Base-by-base conservation (phyloP, 1,140 invertebrate species). In the Mya arenaria region DNA sequence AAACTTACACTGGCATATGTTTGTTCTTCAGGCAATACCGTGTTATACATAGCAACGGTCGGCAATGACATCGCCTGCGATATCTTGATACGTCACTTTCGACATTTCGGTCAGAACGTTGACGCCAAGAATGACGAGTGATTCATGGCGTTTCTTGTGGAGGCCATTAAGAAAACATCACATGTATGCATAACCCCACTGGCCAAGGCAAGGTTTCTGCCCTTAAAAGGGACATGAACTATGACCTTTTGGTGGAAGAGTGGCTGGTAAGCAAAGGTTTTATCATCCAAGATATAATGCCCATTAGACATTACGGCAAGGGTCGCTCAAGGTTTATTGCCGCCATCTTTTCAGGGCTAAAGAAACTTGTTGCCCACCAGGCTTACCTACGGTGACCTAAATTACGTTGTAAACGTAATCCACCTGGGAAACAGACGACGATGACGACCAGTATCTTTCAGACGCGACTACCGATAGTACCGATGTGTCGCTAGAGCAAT, bases 31-130 rank as follows among this genome's bases (percentile, higher is more conserved):
- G n/a, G n/a, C n/a, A n/a, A n/a, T n/a, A n/a, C n/a, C n/a, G n/a
- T 91, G 63, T 88, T 91, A 23, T 89, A 90, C 78, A 85, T 89
- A 62, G 85, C 90, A 8, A 87, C 82, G 63, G 89, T 90, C 25
- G 91, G 91, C n/a, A 92, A 92, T 58, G 91, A 92, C 74, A 84
- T 89, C 13, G 90, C 87, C 17, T 84, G 86, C 3, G 89, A 92
- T 44, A 86, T 90, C 17, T 78, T 92, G 8, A 78, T 89, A 0
- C 86, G 87, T 13, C 86, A 88, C 69, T 92, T 92, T 74, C 85
- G 91, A 8, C 82, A 90, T 17, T 85, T 92, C 1, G 91, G 91
- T 4, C 79, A 91, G 15, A 85, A 86, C 23, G 85, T 92, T 8
- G 90, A 92, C 69, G 84, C 88, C 62, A 77, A 63, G 17, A 92